Evolutionary conservation across 2,888 invertebrate species (phyloP).

Genomic region (Polylopha cassiicola): DNA sequence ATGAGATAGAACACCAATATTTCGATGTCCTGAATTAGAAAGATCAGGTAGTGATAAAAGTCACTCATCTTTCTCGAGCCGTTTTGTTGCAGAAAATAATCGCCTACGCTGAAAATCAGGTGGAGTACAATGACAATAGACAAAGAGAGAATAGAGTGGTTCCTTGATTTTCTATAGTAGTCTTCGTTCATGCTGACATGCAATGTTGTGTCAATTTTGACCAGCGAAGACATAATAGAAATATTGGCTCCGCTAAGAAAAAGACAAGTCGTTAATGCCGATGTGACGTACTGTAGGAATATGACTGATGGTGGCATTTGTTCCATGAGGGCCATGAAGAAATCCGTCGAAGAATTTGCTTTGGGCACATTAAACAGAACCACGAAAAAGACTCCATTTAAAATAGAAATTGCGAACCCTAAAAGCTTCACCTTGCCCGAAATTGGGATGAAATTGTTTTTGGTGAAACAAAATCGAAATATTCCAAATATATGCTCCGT

Average conservation of each 20-base stretch:
- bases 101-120: slow-evolving; percentile 24
- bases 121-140: slow-evolving; percentile 28
- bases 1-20: slow-evolving; percentile 6
- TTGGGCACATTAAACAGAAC: slow-evolving; percentile 24
- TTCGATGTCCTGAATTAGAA: slow-evolving; percentile 5
- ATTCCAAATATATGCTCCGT: slow-evolving; percentile 43
- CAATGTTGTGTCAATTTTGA: slow-evolving; percentile 36
- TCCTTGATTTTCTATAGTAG: slow-evolving; percentile 35
- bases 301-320: slow-evolving; percentile 35
- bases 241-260: slow-evolving; percentile 34
- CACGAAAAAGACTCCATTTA: slow-evolving; percentile 26
- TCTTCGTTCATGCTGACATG: slow-evolving; percentile 30
- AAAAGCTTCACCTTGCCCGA: slow-evolving; percentile 35
- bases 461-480: slow-evolving; percentile 35
- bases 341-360: slow-evolving; percentile 21
- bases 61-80: slow-evolving; percentile 12
- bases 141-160: slow-evolving; percentile 26
- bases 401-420: slow-evolving; percentile 26
- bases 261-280: slow-evolving; percentile 34
- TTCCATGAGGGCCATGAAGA: slow-evolving; percentile 30
- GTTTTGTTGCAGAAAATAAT: slow-evolving; percentile 25
- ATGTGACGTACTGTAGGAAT: slow-evolving; percentile 36
- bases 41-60: background rate
- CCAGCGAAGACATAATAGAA: slow-evolving; percentile 33
- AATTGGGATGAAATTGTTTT: slow-evolving; percentile 31